A percentile compares a stretch with the other conserved stretches of the same genome.
These are phyloP conservation scores for Heliothis subflexa DNA, from an alignment of 1,140 invertebrate genomes.

Conservation along the genomic window DNA sequence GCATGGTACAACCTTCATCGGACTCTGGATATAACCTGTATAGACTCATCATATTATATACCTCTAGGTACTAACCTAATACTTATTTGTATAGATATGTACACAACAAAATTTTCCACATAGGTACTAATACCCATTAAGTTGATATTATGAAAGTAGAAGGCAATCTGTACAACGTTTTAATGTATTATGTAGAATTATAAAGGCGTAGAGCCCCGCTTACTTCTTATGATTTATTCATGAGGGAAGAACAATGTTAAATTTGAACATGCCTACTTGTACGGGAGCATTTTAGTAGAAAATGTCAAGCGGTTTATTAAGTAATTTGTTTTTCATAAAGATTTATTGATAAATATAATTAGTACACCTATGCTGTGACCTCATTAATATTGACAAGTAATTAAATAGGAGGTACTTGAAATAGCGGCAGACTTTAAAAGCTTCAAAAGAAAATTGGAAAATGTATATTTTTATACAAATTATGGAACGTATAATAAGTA, in stretches of 20 bases:
- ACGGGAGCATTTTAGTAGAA: constrained; percentile 72
- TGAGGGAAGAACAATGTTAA: constrained; percentile 79
- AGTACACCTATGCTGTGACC: constrained; percentile 20
- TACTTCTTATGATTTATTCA: constrained; percentile 86
- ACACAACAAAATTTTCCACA: constrained; percentile 26
- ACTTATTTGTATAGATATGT: not conserved
- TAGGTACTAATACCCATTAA: constrained; percentile 55
- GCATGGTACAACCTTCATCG: too few species aligned
- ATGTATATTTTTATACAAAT: not conserved
- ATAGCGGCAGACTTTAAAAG: not conserved
- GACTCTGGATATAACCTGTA: too few species aligned
- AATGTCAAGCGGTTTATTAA: constrained; percentile 76
- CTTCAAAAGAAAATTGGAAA: constrained; percentile 1
- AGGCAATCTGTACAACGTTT: constrained; percentile 84
- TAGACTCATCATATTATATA: not conserved
- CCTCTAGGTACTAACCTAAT: too few species aligned
- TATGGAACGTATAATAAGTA: not conserved
- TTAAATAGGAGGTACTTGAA: constrained; percentile 36
- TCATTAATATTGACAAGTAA: constrained; percentile 27
- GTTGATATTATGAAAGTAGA: constrained; percentile 79
- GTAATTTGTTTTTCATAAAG: constrained; percentile 78
- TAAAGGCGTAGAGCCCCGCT: constrained; percentile 79
- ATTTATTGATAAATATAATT: constrained; percentile 65
- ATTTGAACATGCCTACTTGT: constrained; percentile 82
- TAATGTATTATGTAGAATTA: constrained; percentile 86